A percentile compares a stretch with the other conserved stretches of the same genome.
Evolutionary conservation across 2,888 invertebrate genomes (phyloP).

Genomic region (Girardia tigrina): DNA sequence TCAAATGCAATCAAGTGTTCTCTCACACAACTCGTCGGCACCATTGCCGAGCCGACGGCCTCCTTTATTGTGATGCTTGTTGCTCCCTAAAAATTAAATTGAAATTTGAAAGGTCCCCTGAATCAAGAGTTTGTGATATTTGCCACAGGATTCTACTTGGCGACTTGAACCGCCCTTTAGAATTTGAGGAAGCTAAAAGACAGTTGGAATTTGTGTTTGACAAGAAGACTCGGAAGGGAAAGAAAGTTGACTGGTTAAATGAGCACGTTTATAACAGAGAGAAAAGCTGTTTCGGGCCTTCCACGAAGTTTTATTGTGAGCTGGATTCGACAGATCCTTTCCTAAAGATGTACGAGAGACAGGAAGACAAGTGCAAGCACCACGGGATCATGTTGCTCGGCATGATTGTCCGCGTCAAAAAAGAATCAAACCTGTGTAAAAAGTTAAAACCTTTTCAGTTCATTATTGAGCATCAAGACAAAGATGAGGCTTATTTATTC

Average conservation of each 20-base stretch:
- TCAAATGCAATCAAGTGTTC: neutral
- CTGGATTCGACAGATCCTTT: neutral
- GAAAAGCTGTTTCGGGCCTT: neutral
- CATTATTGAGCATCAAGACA: neutral
- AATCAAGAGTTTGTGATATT: neutral
- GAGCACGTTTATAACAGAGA: neutral
- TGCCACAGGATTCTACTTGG: neutral
- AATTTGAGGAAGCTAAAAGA: slow-evolving; percentile 8
- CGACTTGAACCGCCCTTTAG: neutral
- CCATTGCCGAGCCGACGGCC: neutral
- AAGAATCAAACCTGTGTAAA: neutral
- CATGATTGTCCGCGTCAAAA: neutral
- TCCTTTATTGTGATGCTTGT: slow-evolving; percentile 17
- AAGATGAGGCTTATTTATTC: neutral
- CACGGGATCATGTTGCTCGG: slow-evolving; percentile 5
- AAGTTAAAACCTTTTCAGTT: neutral
- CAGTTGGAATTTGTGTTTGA: neutral
- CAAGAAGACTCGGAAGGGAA: neutral
- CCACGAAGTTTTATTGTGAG: neutral
- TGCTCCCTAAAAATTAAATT: neutral
- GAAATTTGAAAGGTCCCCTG: neutral
- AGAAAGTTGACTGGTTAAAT: neutral
- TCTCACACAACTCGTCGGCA: neutral
- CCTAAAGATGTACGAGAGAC: neutral
- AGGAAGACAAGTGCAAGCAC: neutral